Evolutionary conservation across 2,113 vertebrate species (phyloP), one percentile per base, ranked within the genome.

Genomic region (Rallus limicola): DNA sequence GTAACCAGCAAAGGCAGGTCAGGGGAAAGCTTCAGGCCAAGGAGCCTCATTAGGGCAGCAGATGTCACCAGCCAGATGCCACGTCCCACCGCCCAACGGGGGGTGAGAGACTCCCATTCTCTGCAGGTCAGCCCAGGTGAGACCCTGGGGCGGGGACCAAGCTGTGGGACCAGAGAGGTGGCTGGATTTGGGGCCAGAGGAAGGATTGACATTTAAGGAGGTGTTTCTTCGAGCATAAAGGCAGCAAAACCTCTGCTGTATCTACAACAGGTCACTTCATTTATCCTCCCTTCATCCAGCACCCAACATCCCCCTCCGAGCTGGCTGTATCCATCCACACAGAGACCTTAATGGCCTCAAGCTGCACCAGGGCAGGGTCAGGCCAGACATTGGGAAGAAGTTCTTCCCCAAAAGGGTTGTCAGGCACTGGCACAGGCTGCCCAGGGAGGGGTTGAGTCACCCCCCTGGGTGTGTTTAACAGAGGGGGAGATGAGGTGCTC

Each of bases 61-160:
- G 40, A 40, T 69, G 44, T 25, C 63, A 29, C 40, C 29, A 76
- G 29, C 71, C 5, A 2, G 40, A 40, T 59, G 44, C 44, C 13
- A 25, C 53, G 24, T 52, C 55, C 55, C 55, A 52, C 4, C 0
- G 2, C 53, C 44, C 1, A 3, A 53, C 0, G 0, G 17, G 17
- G 15, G 29, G 16, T 34, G 14, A 52, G 44, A 36, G 28, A 46
- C 38, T 36, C 38, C 23, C 29, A 13, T 12, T 23, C 63, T 69
- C 55, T 11, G 14, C 3, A 1, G 16, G 29, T 63, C 58, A 42
- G 34, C 38, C 16, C 1, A 1, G 23, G 70, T 0, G 0, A 68
- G n/a, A 59, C 20, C 46, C 31, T 0, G 0, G 10, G 19, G 38
- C 3, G 1, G 16, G 69, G 31, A 31, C 21, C 53, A 53, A 0